Evolutionary conservation across 2,888 invertebrate genomes (phyloP).

Genomic region (Ypsolopha sequella): DNA sequence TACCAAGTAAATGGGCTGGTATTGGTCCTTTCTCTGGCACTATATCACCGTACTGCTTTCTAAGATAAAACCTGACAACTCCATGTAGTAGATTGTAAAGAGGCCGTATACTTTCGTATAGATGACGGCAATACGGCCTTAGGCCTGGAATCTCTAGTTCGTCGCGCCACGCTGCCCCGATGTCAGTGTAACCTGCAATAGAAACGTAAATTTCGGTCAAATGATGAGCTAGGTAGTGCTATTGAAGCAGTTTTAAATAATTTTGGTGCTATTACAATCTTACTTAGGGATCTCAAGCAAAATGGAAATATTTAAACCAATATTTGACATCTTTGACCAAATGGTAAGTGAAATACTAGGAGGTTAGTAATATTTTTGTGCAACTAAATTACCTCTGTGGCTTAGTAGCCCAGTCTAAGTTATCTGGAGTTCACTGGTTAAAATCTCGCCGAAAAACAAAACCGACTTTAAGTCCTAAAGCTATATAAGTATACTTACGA

Average conservation of each 20-base stretch:
- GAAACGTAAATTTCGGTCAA: background rate
- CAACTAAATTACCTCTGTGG: background rate
- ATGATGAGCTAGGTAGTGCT: too few relatives aligned
- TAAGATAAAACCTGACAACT: slow-evolving; percentile 74
- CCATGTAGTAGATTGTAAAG: slow-evolving; percentile 80
- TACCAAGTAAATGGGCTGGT: slow-evolving; percentile 79
- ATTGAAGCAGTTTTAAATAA: too few relatives aligned
- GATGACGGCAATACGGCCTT: slow-evolving; percentile 51
- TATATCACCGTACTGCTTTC: slow-evolving; percentile 64
- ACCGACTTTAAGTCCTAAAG: too few relatives aligned
- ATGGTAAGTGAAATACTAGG: background rate
- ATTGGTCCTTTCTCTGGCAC: slow-evolving; percentile 70
- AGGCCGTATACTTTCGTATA: slow-evolving; percentile 71
- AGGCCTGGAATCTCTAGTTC: slow-evolving; percentile 74
- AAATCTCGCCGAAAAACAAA: too few relatives aligned
- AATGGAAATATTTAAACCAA: too few relatives aligned
- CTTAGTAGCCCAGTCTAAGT: too few relatives aligned
- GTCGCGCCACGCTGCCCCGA: slow-evolving; percentile 75
- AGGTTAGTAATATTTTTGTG: background rate
- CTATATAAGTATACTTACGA: too few relatives aligned
- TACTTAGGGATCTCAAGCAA: too few relatives aligned
- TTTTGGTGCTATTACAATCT: too few relatives aligned
- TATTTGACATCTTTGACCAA: too few relatives aligned
- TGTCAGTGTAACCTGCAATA: slow-evolving; percentile 71
- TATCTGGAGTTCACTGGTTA: too few relatives aligned